Base-by-base conservation (phyloP, 92 coral and sea anemone genomes). In the Bergia sp. region DNA sequence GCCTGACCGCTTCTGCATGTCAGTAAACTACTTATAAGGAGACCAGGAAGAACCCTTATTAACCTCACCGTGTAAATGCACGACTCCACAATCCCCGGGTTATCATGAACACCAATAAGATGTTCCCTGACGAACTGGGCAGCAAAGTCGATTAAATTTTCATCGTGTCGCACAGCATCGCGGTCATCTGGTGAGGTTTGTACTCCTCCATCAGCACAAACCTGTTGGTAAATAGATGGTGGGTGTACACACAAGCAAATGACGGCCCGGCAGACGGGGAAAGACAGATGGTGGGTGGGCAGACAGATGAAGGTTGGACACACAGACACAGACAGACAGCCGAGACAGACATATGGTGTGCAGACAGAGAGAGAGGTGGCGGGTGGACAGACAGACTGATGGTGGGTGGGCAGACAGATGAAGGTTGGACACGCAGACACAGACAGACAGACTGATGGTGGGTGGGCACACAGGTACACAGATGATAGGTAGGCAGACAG, bases 41-140 rank as follows among this genome's bases (percentile, higher is more conserved):
- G 58, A 53, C 58, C 11, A 53, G 16, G 10, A 53, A 10, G 1
- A 11, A 1, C 58, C 58, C 10, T 53, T 11, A 11, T 3, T 40
- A 44, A 71, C n/a, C 92, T 15, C 81, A 95, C 98, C 91, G 94
- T 91, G 73, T 93, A 95, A 23, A 91, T 73, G 82, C 98, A 95
- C 65, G 90, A 86, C 80, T 95, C 98, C 58, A 91, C 90, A 50
- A 95, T 93, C 47, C 91, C 92, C 37, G 98, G 98, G 50, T 86
- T 83, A 64, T 94, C 91, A 11, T 93, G 89, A 15, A 97, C 92
- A 16, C 95, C 99, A 76, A 87, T 88, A 4, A 97, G 87, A 38
- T 86, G 79, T 21, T 90, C 80, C 40, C 77, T 86, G 89, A 97
- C 86, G 43, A 82, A 75, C 49, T 87, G 88, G 18, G 92, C 88